Base-by-base conservation (phyloP, 2,797 vertebrate genomes). In the Esox lucius region DNA sequence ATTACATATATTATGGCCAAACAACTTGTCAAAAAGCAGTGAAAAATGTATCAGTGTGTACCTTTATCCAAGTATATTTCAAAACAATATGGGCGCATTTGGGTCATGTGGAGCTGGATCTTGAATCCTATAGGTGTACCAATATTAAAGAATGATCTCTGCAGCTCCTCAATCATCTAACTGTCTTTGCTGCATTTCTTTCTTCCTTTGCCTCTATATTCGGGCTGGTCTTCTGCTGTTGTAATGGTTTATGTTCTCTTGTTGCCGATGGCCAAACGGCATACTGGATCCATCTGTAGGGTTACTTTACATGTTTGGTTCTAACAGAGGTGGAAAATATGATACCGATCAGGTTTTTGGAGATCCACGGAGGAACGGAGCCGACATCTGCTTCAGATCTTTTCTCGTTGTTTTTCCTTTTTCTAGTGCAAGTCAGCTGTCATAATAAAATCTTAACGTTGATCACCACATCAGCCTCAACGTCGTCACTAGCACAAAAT, bases 21-120 rank as follows among this genome's bases (percentile, higher is more conserved):
- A 82, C 71, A 81, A 65, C 0, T 77, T 79, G 48, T 83, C 16
- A 71, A 72, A 85, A 76, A 69, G 71, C 16, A 75, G 74, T 86
- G 81, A 82, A 78, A 85, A 84, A 80, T 82, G 75, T 76, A 83
- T 68, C 72, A 77, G 68, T 71, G 0, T 75, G 82, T 73, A 74
- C 78, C 71, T 68, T 49, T 74, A 83, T 75, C 71, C 68, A 78
- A 24, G 68, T 77, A 74, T 39, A 33, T 67, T 75, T 72, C 59
- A 48, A n/a, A 76, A 74, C 39, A 16, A 5, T 71, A 22, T 31
- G 7, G 24, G 19, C 70, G 35, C 71, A 64, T 77, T 19, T 74
- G 81, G 69, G 73, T 64, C 62, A 65, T 73, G 71, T 78, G 46
- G 12, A 39, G 2, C 66, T 70, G 53, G 39, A 48, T 79, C 22